Evolutionary conservation across 2,113 vertebrate species (phyloP).

Genomic region (Macaca fascicularis): T2T-MFA8v1.1 NC_088381.1:56205001-56205500

Average conservation of each 20-base stretch:
- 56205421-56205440: background rate
- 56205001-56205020: background rate
- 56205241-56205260: background rate
- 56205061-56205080: background rate
- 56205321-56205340: rapidly evolving
- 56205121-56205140: background rate
- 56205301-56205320: background rate
- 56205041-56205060: background rate
- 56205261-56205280: background rate
- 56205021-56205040: background rate
- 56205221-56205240: background rate
- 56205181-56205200: rapidly evolving
- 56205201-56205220: too few relatives aligned
- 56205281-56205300: background rate
- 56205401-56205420: background rate
- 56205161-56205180: background rate
- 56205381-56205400: background rate
- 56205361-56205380: background rate
- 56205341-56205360: background rate
- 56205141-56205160: background rate
- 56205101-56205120: background rate
- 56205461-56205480: conserved; percentile 32
- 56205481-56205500: conserved; percentile 48
- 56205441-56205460: background rate
- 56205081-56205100: background rate